Base-by-base conservation (phyloP, 1,140 invertebrate species). In the Centruroides sculpturatus region DNA sequence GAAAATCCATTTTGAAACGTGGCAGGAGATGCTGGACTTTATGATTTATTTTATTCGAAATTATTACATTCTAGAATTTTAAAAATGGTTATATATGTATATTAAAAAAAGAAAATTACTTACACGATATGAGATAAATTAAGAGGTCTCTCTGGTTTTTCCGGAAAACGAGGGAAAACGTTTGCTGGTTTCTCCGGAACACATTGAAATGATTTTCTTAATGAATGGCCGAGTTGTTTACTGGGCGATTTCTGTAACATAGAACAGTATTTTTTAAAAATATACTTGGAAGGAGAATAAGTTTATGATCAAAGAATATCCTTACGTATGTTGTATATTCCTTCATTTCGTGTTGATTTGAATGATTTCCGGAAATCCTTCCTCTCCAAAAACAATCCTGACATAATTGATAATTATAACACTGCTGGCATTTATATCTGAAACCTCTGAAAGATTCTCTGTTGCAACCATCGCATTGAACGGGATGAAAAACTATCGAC, bases 311-410 rank as follows among this genome's bases (percentile, higher is more conserved):
- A 41, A 41, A 41, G 5, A 57, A 8, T 36, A n/a, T 4, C 57
- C 59, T 64, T 57, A 64, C 63, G 49, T 55, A 64, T 23, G 57
- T 61, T 12, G 63, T 64, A 36, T 64, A 64, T 51, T 64, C 64
- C 51, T 62, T 65, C 60, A 65, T 62, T 59, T 61, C 60, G 59
- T 62, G 64, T 35, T 65, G 64, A 49, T 59, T 61, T 12, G 64
- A 61, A 52, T 65, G 64, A 60, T 56, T 62, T 13, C 85, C 83
- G 48, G 90, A 89, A 53, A 87, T 86, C 68, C 89, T 83, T 46
- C 95, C 95, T 66, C 90, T 81, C 95, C 95, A 99, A 78, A 98
- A 98, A 77, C 95, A 99, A 71, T 97, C 92, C 77, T 99, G 95
- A 75, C 95, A 99, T 64, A 98, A 79, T 68, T 96, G 93, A 77